phyloP scores from a whole-genome alignment of 2,797 vertebrate genomes.

The Pitangus sulphuratus region DNA sequence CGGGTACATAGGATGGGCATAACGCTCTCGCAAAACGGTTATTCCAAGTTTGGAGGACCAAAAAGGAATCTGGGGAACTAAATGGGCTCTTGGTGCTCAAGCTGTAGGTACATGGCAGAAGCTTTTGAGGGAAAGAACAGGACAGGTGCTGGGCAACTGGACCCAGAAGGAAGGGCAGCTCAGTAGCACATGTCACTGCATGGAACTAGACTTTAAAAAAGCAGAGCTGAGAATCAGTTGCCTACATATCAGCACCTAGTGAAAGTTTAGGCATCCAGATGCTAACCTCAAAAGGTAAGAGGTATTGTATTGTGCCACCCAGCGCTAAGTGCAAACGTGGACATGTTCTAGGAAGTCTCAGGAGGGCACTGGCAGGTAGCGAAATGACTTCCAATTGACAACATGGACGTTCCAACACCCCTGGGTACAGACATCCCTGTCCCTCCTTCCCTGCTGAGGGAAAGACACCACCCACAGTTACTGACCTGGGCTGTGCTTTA shows the following conservation, averaged over 20 bases:
- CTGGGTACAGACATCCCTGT: neutral
- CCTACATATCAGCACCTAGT: neutral
- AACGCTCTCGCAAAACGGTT: neutral
- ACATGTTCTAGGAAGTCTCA: neutral
- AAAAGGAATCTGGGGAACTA: neutral
- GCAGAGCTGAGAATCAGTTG: neutral
- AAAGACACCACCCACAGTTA: neutral
- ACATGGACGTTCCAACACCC: neutral
- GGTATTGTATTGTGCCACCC: neutral
- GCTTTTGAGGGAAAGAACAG: neutral
- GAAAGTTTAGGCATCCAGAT: neutral
- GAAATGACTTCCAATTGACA: neutral
- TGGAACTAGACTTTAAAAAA: neutral
- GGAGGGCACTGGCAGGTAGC: neutral
- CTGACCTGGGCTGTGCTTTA: conserved; percentile 84
- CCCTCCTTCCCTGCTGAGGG: neutral
- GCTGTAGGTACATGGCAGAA: neutral
- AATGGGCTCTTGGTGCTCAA: neutral
- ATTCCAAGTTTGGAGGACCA: neutral
- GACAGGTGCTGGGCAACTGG: neutral
- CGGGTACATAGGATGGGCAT: neutral
- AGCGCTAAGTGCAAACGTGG: neutral
- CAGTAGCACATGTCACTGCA: neutral
- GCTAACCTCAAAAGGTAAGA: neutral
- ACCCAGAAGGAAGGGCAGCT: neutral